A percentile compares a stretch with the other conserved stretches of the same genome.
These are phyloP conservation scores for Piezodorus guildinii DNA, from an alignment of 1,140 invertebrate genomes.

Conservation along the genomic window DNA sequence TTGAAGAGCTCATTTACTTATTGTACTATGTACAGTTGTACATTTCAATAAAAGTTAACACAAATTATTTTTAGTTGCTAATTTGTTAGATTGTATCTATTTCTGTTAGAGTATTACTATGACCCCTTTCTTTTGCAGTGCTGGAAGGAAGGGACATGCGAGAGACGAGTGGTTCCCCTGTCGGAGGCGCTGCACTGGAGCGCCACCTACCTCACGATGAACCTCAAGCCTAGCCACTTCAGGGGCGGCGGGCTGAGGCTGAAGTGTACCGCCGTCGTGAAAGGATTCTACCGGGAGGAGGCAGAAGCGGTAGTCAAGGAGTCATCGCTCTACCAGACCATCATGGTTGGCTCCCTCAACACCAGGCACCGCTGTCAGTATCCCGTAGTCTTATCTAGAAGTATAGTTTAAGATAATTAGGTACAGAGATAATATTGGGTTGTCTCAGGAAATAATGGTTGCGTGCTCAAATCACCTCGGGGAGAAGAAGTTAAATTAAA, in stretches of 20 bases:
- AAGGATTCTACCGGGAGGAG: conserved; percentile 20
- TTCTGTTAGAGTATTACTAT: no score
- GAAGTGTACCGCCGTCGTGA: conserved; percentile 19
- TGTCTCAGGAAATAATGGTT: no score
- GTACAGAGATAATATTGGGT: no score
- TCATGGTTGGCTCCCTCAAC: conserved; percentile 20
- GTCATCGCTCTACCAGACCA: conserved; percentile 17
- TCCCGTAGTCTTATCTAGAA: background rate
- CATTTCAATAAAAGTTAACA: no score
- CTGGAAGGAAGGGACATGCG: conserved; percentile 22
- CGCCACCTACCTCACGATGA: conserved; percentile 18
- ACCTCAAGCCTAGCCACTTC: conserved; percentile 21
- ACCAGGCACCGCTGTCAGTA: conserved; percentile 14
- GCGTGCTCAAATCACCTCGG: no score
- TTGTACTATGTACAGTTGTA: no score
- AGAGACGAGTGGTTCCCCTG: conserved; percentile 18
- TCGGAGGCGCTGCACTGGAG: conserved; percentile 19
- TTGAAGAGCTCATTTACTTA: no score
- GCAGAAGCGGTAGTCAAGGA: conserved; percentile 12
- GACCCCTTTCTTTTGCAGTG: conserved; percentile 24
- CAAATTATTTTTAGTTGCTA: no score
- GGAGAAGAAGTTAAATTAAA: no score
- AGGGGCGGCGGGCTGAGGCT: conserved; percentile 6
- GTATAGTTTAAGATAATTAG: no score
- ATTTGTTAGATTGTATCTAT: no score